A percentile compares a stretch with the other conserved stretches of the same genome.
These are phyloP conservation scores for Elgaria multicarinata DNA, from an alignment of 2,113 vertebrate species.

Conservation along the genomic window DNA sequence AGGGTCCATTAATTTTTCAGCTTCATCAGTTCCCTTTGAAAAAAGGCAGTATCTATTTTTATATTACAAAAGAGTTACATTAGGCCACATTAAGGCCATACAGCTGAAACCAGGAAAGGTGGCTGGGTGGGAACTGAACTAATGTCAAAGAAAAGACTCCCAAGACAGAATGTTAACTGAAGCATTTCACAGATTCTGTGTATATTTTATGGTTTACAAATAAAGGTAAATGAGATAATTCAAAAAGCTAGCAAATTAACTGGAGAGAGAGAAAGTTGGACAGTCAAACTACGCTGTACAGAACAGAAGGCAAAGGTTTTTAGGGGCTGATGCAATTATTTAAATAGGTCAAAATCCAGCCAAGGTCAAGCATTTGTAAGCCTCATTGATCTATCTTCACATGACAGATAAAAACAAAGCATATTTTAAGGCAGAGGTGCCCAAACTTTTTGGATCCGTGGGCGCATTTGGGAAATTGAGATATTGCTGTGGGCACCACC, in stretches of 20 bases:
- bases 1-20: slow-evolving; percentile 38
- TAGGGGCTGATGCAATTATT: not conserved
- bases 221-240: not conserved
- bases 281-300: not conserved
- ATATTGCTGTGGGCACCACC: too few relatives aligned
- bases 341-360: not conserved
- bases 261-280: too few relatives aligned
- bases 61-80: slow-evolving; percentile 8
- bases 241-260: not conserved
- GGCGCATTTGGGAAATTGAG: too few relatives aligned
- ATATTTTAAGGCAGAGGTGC: not conserved
- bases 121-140: not conserved
- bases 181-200: not conserved
- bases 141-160: not conserved
- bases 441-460: too few relatives aligned
- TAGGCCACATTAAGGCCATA: slow-evolving; percentile 4
- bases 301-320: not conserved
- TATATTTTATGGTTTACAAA: not conserved
- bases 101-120: not conserved
- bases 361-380: not conserved
- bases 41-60: slow-evolving; percentile 8
- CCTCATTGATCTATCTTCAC: not conserved
- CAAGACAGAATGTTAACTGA: not conserved
- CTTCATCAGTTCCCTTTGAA: slow-evolving; percentile 23
- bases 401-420: not conserved